Evolutionary conservation across 2,888 invertebrate genomes (phyloP), one percentile per base, ranked within the genome.

Genomic region (Andrena bicolor): DNA sequence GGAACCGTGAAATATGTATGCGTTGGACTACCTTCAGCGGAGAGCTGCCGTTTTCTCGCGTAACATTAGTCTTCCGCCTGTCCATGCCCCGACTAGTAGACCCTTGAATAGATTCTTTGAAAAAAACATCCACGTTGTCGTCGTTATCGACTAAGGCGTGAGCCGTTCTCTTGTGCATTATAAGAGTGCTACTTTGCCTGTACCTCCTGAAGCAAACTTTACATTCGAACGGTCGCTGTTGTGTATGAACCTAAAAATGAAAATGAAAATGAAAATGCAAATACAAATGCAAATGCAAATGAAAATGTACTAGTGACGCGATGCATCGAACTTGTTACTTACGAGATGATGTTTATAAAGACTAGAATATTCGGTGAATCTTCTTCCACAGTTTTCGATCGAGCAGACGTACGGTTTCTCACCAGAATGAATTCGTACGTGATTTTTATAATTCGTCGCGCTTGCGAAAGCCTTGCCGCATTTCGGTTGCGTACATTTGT

Each of bases 321-420:
- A 20, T 20, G 20, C 23, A 53, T 8, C 20, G 53, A 16, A 30
- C 0, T 41, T n/a, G 26, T n/a, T 69, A 73, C 87, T 86, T 65
- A 90, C 90, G 56, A 90, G 86, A 87, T 96, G 95, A 91, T 96
- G 96, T 90, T 96, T 96, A 91, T 96, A 96, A 23, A 96, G 94
- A 86, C 96, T 96, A 68, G 96, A 96, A 91, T 96, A 96, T 91
- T 96, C 96, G 0, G 96, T 96, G 89, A 96, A 96, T 64, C 96
- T 94, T 90, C 96, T 96, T 28, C 95, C 95, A 92, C 96, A 96
- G 65, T 95, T 95, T 86, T 94, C 93, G 16, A 96, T 95, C 16
- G 94, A 93, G 90, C 96, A 96, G 26, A 95, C 94, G 88, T 96
- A 96, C 0, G 96, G 96, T 90, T 96, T 96, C 90, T 96, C 96